Evolutionary conservation across 2,797 vertebrate genomes (phyloP), one percentile per base, ranked within the genome.

Genomic region (Sphenopsis melanotis): DNA sequence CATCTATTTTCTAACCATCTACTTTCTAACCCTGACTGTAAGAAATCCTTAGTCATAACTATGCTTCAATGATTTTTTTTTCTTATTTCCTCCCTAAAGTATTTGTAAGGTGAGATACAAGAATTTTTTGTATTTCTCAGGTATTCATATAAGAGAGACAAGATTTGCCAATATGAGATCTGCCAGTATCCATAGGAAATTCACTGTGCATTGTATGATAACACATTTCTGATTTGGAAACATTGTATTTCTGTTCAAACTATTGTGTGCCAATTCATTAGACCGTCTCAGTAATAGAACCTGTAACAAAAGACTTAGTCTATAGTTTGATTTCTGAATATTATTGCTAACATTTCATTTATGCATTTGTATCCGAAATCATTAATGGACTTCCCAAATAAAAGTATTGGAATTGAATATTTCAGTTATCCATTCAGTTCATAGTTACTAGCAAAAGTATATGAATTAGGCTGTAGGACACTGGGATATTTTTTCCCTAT

Each of bases 401-500:
- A 12, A 16, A 37, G 4, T 36, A 57, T 11, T 53, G 47, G 2
- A 66, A 44, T 5, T 1, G 0, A 74, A 37, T 47, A 64, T 84
- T 92, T 93, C 22, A 47, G 20, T 53, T 69, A 50, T 13, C 9
- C 9, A 6, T 55, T 65, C 36, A 59, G 32, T 60, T 64, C 18
- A n/a, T 18, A 71, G 11, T 14, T 57, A 22, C 26, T 39, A 49
- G 2, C 0, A 3, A 63, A 80, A 77, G 2, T 52, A 49, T 37
- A 49, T 44, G 0, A 81, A 61, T 76, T 56, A 60, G 56, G 3
- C 6, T 61, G 3, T 52, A 49, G 11, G 4, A 15, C 30, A 50
- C 12, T 29, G 19, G 4, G 2, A 0, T 0, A 10, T 89, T 87
- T 87, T 52, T 2, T 11, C 9, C 27, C 2, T 24, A 24, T n/a